Evolutionary conservation across 1,140 invertebrate species (phyloP).

Genomic region (Ptiloglossa arizonensis): DNA sequence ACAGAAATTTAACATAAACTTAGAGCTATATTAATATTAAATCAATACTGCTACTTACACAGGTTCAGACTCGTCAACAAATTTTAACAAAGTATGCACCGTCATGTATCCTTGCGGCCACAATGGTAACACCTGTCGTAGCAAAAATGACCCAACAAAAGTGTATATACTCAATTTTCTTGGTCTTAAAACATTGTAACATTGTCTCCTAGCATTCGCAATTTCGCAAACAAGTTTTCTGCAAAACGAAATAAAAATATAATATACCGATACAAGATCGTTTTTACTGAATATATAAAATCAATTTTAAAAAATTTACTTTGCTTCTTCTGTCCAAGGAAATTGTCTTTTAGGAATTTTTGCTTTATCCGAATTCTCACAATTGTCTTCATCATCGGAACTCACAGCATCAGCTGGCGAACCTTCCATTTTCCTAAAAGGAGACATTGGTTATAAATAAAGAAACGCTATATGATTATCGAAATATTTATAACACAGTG

Average conservation of each 20-base stretch:
- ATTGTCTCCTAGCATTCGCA: conserved; percentile 69
- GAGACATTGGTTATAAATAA: conserved; percentile 39
- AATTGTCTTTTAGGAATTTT: conserved; percentile 83
- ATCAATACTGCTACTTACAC: conserved; percentile 67
- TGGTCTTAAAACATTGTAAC: conserved; percentile 78
- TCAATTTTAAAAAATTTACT: conserved; percentile 73
- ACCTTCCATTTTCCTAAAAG: conserved; percentile 73
- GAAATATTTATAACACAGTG: conserved; percentile 25
- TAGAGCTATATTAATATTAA: conserved; percentile 5
- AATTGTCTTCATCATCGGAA: conserved; percentile 76
- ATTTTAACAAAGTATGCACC: conserved; percentile 70
- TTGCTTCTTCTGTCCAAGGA: conserved; percentile 83
- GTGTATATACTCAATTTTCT: conserved; percentile 83
- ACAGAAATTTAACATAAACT: conserved; percentile 28
- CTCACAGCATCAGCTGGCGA: conserved; percentile 73
- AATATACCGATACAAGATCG: background rate
- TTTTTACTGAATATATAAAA: background rate
- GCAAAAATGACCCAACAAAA: conserved; percentile 82
- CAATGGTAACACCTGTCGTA: conserved; percentile 82
- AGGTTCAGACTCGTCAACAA: conserved; percentile 67
- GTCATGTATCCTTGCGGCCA: conserved; percentile 85
- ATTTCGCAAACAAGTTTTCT: conserved; percentile 76
- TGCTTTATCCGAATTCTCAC: conserved; percentile 78
- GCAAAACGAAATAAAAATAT: conserved; percentile 44
- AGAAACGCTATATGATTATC: conserved; percentile 15